These are phyloP conservation scores for Syngnathus rostellatus DNA, from an alignment of 2,797 vertebrate genomes.

Conservation along the genomic window DNA sequence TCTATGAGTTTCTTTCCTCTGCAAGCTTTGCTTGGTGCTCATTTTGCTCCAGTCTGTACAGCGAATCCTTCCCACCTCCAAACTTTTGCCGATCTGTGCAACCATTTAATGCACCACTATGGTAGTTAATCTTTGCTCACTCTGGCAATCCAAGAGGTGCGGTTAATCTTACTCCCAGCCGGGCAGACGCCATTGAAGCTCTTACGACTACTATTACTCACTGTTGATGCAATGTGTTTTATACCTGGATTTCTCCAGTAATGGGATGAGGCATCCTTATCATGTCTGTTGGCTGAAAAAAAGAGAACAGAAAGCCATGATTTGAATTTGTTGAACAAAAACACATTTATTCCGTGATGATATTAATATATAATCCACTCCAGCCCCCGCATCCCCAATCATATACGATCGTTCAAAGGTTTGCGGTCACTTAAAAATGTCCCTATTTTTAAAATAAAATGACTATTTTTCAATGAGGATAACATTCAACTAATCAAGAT, in stretches of 20 bases:
- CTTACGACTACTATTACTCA: neutral
- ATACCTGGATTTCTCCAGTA: constrained; percentile 96
- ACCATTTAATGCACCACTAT: neutral
- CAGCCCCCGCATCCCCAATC: no score
- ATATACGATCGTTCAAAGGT: no score
- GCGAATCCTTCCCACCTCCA: neutral
- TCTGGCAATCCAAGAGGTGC: neutral
- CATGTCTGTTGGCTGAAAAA: constrained; percentile 73
- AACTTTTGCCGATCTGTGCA: neutral
- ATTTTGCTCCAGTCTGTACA: neutral
- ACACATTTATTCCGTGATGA: neutral
- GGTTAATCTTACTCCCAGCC: neutral
- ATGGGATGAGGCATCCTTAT: constrained; percentile 79
- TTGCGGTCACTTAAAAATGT: no score
- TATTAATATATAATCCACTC: neutral
- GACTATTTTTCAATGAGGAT: no score
- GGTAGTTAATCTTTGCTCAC: neutral
- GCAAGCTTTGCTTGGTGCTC: neutral
- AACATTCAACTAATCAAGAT: no score
- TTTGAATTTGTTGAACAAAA: neutral
- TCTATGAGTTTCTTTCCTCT: neutral
- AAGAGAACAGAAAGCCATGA: neutral
- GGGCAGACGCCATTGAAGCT: neutral
- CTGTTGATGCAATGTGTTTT: neutral
- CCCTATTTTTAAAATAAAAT: no score